Conservation (phyloP, 2,888 invertebrate species). For the Dorcus hopei region DNA sequence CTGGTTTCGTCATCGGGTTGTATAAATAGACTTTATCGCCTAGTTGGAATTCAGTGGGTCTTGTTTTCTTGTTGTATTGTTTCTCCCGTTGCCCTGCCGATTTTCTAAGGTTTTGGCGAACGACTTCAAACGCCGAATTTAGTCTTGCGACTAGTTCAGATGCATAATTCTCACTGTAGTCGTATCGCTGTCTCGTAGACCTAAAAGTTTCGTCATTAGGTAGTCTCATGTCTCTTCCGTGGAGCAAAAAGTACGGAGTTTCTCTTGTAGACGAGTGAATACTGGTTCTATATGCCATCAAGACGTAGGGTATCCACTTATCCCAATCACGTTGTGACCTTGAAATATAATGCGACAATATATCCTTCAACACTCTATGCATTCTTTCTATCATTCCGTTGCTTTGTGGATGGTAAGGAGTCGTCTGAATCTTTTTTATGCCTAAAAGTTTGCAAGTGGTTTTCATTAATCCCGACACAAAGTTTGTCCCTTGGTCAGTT, state of each 20-base stretch:
- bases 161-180: slow-evolving; percentile 22
- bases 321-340: slow-evolving; percentile 32
- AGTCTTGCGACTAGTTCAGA: slow-evolving; percentile 10
- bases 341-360: slow-evolving; percentile 30
- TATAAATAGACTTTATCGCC: not conserved
- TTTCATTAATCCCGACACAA: slow-evolving; percentile 28
- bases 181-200: slow-evolving; percentile 16
- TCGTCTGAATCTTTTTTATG: slow-evolving; percentile 30
- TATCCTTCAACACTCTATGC: slow-evolving; percentile 32
- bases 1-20: not conserved
- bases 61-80: not conserved
- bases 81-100: not conserved
- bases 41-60: not conserved
- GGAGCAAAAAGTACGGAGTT: slow-evolving; percentile 25
- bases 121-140: slow-evolving; percentile 1
- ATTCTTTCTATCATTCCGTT: slow-evolving; percentile 37
- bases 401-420: slow-evolving; percentile 31
- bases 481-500: slow-evolving; percentile 34
- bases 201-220: slow-evolving; percentile 22
- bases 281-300: slow-evolving; percentile 27
- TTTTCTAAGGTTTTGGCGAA: not conserved
- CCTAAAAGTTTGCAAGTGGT: slow-evolving; percentile 27
- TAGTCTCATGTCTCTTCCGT: slow-evolving; percentile 26
- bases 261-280: slow-evolving; percentile 24
- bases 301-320: slow-evolving; percentile 28